Conservation (phyloP, 2,113 vertebrate species). For the Neopipo cinnamomea region DNA sequence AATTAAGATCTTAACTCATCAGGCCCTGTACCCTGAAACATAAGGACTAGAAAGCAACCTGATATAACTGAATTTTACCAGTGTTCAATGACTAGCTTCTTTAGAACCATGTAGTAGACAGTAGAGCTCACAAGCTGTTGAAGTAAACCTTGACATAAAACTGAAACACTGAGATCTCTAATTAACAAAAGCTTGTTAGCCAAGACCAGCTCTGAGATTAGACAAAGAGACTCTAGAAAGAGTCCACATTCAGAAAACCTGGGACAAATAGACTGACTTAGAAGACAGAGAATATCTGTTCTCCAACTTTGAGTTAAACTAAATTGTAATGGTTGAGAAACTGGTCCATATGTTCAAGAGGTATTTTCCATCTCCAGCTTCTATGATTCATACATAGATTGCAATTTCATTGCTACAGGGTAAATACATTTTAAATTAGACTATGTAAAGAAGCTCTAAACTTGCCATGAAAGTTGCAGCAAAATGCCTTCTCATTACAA, state of each 20-base stretch:
- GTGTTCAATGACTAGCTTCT: not conserved
- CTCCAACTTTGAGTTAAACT: not conserved
- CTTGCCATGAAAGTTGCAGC: slow-evolving; percentile 31
- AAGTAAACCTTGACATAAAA: not conserved
- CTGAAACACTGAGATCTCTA: not conserved
- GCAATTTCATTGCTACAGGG: not conserved
- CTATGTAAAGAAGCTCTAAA: slow-evolving; percentile 9
- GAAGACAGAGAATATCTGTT: not conserved
- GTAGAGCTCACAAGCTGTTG: not conserved
- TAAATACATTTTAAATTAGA: slow-evolving; percentile 53
- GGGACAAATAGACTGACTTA: not conserved
- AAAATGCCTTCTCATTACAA: slow-evolving; percentile 25
- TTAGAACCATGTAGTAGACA: not conserved
- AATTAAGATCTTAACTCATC: not conserved
- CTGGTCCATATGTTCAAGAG: not conserved
- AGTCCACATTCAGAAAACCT: not conserved
- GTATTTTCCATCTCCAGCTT: slow-evolving; percentile 21
- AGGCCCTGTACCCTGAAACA: not conserved
- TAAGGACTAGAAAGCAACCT: not conserved
- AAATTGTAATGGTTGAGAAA: not conserved
- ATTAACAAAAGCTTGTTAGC: not conserved
- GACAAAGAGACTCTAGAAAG: not conserved
- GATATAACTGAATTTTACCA: not conserved
- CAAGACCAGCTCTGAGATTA: not conserved
- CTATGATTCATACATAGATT: slow-evolving; percentile 17